A percentile compares a stretch with the other conserved stretches of the same genome.
These are phyloP conservation scores for Ridgeia piscesae DNA, from an alignment of 1,140 invertebrate genomes.

Conservation along the genomic window DNA sequence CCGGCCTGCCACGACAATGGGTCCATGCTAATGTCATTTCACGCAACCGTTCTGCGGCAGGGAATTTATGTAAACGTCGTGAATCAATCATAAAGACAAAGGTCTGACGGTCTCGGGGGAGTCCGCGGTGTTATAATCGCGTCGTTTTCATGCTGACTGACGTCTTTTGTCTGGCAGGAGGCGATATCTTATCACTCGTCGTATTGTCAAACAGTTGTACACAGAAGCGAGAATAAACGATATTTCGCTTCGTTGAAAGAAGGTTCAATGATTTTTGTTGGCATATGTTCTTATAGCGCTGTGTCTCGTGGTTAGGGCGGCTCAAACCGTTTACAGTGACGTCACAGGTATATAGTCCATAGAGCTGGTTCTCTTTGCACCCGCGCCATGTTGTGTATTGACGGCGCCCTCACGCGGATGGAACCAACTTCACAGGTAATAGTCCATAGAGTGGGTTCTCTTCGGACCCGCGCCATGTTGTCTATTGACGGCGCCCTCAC, in stretches of 20 bases:
- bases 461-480: no score
- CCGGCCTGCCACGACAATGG: background rate
- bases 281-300: no score
- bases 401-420: no score
- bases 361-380: no score
- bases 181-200: background rate
- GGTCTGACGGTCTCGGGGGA: background rate
- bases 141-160: background rate
- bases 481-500: no score
- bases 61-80: background rate
- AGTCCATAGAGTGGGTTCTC: no score
- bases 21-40: background rate
- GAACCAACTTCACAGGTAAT: no score
- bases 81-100: background rate
- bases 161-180: background rate
- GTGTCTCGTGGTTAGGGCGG: no score
- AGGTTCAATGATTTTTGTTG: no score
- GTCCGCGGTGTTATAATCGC: background rate
- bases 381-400: no score
- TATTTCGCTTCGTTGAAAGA: background rate
- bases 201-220: background rate
- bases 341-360: no score
- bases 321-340: no score
- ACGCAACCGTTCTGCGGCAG: background rate
- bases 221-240: background rate